A percentile compares a stretch with the other conserved stretches of the same genome.
phyloP scores from a whole-genome alignment of 2,888 invertebrate genomes.

The Bhutanitis thaidina region DNA sequence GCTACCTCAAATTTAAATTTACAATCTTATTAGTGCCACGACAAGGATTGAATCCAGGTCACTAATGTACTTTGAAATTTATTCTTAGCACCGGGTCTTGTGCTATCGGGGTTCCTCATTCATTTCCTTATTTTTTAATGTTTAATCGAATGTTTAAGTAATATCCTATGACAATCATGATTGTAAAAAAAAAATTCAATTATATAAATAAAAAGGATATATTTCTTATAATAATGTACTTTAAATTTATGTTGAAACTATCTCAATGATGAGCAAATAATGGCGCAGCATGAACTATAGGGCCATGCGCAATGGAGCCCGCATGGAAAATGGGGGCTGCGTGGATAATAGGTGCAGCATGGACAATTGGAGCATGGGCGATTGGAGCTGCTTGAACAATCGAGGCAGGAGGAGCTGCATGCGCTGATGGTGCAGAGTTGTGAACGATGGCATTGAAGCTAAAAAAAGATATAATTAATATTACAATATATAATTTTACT shows the following conservation, averaged over 20 bases:
- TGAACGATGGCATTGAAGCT: constrained; percentile 72
- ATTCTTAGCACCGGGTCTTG: too few species aligned
- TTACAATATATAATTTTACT: too few species aligned
- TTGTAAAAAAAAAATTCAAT: neutral
- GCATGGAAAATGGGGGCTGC: constrained; percentile 35
- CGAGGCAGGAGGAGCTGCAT: constrained; percentile 44
- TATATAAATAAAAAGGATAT: constrained; percentile 44
- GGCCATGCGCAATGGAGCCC: constrained; percentile 33
- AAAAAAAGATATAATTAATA: too few species aligned
- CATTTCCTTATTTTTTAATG: too few species aligned
- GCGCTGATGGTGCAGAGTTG: constrained; percentile 58
- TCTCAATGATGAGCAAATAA: constrained; percentile 49
- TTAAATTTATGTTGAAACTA: constrained; percentile 13
- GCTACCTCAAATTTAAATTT: too few species aligned
- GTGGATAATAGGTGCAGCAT: constrained; percentile 28
- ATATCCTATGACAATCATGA: too few species aligned
- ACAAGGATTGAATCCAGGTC: too few species aligned
- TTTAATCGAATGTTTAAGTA: too few species aligned
- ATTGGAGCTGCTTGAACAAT: constrained; percentile 31
- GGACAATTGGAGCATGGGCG: constrained; percentile 27
- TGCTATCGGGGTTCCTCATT: too few species aligned
- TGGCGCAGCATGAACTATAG: constrained; percentile 33
- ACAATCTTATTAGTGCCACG: too few species aligned
- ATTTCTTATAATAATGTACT: constrained; percentile 41
- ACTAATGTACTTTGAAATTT: too few species aligned